These are phyloP conservation scores for Leptopterna dolabrata DNA, from an alignment of 2,888 invertebrate species.

Conservation along the genomic window DNA sequence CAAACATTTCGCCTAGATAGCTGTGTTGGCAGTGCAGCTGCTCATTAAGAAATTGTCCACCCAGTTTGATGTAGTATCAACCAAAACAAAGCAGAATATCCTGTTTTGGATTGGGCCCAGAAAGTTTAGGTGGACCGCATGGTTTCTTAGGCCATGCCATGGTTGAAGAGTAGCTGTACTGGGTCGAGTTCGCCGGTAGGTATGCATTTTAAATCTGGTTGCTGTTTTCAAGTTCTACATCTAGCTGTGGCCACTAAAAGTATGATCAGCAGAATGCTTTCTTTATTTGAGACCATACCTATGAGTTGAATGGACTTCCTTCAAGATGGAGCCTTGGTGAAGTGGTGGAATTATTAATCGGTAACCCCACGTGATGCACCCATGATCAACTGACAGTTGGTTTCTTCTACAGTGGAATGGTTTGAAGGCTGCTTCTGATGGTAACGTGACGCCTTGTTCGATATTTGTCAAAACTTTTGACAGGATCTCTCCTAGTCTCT, in stretches of 20 bases:
- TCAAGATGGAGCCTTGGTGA: slow-evolving; percentile 2
- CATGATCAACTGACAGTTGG: slow-evolving; percentile 37
- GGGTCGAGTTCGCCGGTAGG: background rate
- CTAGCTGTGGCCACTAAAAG: slow-evolving; percentile 36
- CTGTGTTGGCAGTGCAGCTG: background rate
- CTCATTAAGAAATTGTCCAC: slow-evolving; percentile 47
- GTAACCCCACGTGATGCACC: slow-evolving; percentile 48
- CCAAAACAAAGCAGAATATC: slow-evolving; percentile 30
- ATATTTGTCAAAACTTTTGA: background rate
- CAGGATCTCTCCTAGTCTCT: background rate
- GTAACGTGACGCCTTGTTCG: background rate
- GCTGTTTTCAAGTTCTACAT: slow-evolving; percentile 19
- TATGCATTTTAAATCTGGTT: background rate
- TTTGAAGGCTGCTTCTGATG: background rate
- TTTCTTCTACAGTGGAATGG: background rate
- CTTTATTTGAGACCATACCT: slow-evolving; percentile 51
- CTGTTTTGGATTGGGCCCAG: slow-evolving; percentile 14
- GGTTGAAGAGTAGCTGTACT: too few relatives aligned
- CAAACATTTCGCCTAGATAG: slow-evolving; percentile 12
- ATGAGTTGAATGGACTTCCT: slow-evolving; percentile 53
- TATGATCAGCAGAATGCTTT: background rate
- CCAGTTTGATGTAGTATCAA: slow-evolving; percentile 44
- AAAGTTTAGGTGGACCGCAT: background rate
- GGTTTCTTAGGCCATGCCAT: too few relatives aligned
- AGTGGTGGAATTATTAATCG: slow-evolving; percentile 42